Evolutionary conservation across 2,888 invertebrate genomes (phyloP).

Genomic region (Eledona agricola): DNA sequence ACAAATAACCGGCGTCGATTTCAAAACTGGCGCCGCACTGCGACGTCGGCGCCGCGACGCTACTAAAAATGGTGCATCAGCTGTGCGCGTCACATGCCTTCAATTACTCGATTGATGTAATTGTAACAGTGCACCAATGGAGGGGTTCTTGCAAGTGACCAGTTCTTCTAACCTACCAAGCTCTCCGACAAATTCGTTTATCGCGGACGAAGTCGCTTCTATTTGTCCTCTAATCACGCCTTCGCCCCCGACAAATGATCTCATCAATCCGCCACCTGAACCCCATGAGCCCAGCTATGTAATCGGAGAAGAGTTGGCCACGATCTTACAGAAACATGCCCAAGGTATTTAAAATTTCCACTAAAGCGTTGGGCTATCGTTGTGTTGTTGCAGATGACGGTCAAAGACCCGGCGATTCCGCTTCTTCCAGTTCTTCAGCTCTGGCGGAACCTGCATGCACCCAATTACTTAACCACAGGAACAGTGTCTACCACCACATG

Average conservation of each 20-base stretch:
- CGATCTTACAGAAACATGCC: constrained; percentile 57
- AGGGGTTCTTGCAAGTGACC: constrained; percentile 47
- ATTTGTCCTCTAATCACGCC: constrained; percentile 62
- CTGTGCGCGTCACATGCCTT: constrained; percentile 26
- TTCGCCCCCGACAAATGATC: constrained; percentile 62
- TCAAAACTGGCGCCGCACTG: constrained; percentile 22
- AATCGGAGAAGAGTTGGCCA: constrained; percentile 57
- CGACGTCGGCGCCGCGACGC: constrained; percentile 31
- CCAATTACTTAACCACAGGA: constrained; percentile 58
- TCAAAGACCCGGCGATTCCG: constrained; percentile 63
- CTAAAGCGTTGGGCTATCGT: background rate
- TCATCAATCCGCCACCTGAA: constrained; percentile 58
- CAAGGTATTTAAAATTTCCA: constrained; percentile 50
- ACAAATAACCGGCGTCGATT: background rate
- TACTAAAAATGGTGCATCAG: constrained; percentile 33
- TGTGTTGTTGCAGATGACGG: constrained; percentile 48
- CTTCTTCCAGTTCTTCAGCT: constrained; percentile 74
- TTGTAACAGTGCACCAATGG: constrained; percentile 36
- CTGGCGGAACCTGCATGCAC: constrained; percentile 61
- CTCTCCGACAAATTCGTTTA: constrained; percentile 59
- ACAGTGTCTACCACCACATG: constrained; percentile 52
- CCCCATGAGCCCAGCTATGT: constrained; percentile 52
- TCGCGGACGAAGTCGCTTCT: constrained; percentile 61
- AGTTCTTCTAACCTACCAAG: constrained; percentile 48
- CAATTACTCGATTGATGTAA: constrained; percentile 8